Percentiles rank a stretch among this genome's conserved stretches.
Evolutionary conservation across 2,797 vertebrate genomes (phyloP).

Genomic region (Spinus pinus): DNA sequence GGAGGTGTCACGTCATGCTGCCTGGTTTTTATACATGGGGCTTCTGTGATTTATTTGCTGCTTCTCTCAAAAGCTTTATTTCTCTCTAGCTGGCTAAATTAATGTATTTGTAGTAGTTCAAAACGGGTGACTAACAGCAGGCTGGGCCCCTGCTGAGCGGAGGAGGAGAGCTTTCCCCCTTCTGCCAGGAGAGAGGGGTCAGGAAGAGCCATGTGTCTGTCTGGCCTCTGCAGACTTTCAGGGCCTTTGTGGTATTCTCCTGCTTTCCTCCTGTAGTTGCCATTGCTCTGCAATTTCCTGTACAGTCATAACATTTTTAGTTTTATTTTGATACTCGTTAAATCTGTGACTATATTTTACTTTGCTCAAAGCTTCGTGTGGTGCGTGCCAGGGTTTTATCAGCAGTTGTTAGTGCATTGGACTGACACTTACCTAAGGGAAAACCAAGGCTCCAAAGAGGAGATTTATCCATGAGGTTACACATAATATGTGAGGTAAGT

Average conservation of each 20-base stretch:
- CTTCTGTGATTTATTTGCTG: background rate
- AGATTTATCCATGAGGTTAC: background rate
- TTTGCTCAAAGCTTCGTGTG: background rate
- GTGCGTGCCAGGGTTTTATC: background rate
- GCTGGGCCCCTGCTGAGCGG: background rate
- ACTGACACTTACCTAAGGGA: background rate
- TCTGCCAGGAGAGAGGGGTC: background rate
- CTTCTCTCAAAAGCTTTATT: background rate
- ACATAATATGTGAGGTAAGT: no score
- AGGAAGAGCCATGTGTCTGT: background rate
- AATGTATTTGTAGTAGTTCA: background rate
- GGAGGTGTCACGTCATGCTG: rapidly evolving
- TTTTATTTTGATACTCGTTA: background rate
- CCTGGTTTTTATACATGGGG: background rate
- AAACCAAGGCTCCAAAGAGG: background rate
- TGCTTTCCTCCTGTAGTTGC: background rate
- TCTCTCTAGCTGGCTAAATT: background rate
- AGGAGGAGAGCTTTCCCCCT: background rate
- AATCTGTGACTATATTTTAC: background rate
- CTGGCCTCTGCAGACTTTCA: background rate
- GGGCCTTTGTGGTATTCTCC: background rate
- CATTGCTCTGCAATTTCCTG: background rate
- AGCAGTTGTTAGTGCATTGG: background rate
- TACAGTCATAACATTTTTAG: background rate
- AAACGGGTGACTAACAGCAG: background rate